Evolutionary conservation across 2,888 invertebrate genomes (phyloP), one percentile per base, ranked within the genome.

Genomic region (Osmoderma eremita): DNA sequence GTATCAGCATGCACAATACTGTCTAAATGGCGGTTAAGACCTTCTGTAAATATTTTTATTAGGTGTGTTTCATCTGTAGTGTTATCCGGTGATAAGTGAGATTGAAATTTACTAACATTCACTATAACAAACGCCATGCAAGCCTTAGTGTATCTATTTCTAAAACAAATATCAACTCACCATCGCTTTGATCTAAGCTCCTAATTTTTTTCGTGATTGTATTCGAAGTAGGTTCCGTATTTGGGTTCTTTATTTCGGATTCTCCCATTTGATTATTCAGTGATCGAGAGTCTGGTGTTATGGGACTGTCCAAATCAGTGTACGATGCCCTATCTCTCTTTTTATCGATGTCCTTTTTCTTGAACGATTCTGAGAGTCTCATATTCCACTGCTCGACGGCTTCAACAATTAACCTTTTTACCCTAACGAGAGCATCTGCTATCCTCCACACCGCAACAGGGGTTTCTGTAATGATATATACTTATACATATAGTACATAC

Each of bases 341-440:
- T 69, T 78, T 81, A 61, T 81, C 80, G 1, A 63, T 72, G 58
- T 82, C 82, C 22, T 76, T 76, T 69, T 80, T 78, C 67, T 79
- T 77, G 22, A 74, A 72, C 2, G 72, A 71, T 58, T 85, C 85
- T 1, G 83, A 78, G 13, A 90, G 78, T 50, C 86, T 82, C 1
- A 82, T 78, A 73, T 90, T 91, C 93, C 93, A 94, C n/a, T 83
- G 83, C 20, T 86, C 86, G 10, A 91, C 89, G 15, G 88, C 87
- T 75, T 92, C 92, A 0, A 89, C 88, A 48, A 93, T 86, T 6
- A 87, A 80, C 42, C 88, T 84, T 76, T 91, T 91, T 15, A 92
- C 81, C 74, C 87, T 84, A 5, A 88, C 84, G 22, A 90, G 81
- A 0, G 86, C 84, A 77, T 91, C 91, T 63, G 86, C 86, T 13